Percentiles rank a stretch among this genome's conserved stretches.
phyloP scores from a whole-genome alignment of 23 tunicate species.

The Styela clava region DNA sequence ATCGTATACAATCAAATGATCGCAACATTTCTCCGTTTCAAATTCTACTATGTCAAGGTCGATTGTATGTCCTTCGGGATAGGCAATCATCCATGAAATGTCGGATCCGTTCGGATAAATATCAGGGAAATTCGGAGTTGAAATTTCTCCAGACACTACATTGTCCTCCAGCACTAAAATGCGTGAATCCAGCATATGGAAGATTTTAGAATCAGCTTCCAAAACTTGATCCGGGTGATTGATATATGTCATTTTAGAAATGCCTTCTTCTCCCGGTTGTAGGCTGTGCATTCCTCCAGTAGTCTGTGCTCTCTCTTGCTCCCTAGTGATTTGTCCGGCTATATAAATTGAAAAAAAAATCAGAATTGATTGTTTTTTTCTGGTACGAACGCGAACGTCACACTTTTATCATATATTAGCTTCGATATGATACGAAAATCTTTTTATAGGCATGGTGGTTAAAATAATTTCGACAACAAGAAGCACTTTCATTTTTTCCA shows the following conservation, averaged over 20 bases:
- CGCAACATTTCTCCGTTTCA: neutral
- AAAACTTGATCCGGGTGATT: neutral
- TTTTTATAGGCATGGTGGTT: too few relatives aligned
- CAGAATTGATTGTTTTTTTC: too few relatives aligned
- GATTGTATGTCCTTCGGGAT: neutral
- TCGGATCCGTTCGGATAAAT: conserved; percentile 6
- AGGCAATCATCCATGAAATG: neutral
- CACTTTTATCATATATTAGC: too few relatives aligned
- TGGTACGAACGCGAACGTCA: too few relatives aligned
- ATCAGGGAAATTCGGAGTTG: neutral
- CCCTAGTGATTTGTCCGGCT: too few relatives aligned
- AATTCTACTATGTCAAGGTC: neutral
- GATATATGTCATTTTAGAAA: neutral
- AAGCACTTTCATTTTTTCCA: too few relatives aligned
- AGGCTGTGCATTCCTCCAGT: neutral
- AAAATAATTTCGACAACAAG: too few relatives aligned
- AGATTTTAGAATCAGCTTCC: neutral
- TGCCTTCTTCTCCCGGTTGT: neutral
- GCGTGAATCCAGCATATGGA: neutral
- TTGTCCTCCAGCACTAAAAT: neutral
- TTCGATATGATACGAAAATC: too few relatives aligned
- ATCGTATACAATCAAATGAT: conserved; percentile 20
- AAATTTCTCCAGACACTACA: neutral
- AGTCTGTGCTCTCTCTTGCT: neutral
- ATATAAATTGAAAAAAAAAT: too few relatives aligned